Evolutionary conservation across 2,797 vertebrate species (phyloP), one percentile per base, ranked within the genome.

Genomic region (Intellagama lesueurii): DNA sequence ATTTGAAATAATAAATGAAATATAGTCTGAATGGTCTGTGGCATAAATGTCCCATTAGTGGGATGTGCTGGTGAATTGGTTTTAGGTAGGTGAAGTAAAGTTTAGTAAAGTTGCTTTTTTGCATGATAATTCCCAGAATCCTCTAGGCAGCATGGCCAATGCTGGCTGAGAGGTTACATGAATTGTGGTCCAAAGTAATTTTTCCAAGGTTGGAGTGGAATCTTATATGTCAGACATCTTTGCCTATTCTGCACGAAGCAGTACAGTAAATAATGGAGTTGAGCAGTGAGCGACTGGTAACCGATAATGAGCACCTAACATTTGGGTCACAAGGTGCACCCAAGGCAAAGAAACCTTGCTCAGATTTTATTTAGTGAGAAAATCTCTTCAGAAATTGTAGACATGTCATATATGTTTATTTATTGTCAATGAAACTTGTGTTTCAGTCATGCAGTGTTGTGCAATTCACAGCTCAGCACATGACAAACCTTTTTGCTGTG

Each of bases 341-440:
- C 79, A 14, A 81, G 3, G 8, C 85, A 24, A 64, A 49, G 49
- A 68, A 78, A 66, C 7, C 80, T 35, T 47, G 49, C 17, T 70
- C 16, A 79, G 17, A 85, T 78, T 30, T 26, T 80, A 26, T 44
- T 28, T 47, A 60, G 7, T 35, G 14, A 40, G 75, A 30, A 77
- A 84, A 78, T 69, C 14, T 52, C 35, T 40, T 26, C 49, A 83
- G 56, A 72, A 80, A 87, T 72, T 12, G 47, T 30, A 32, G 24
- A 78, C 9, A 56, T 80, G 66, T 40, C n/a, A 9, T 81, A 47
- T n/a, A 47, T 86, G 76, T 49, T n/a, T 69, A 79, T 80, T 87
- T 70, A 72, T 70, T 80, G 12, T 32, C 12, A 26, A 28, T 86
- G 26, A 2, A 56, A 80, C 70, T 52, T 52, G 19, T 64, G 60